These are phyloP conservation scores for Cosmia pyralina DNA, from an alignment of 2,888 invertebrate genomes.

Conservation along the genomic window DNA sequence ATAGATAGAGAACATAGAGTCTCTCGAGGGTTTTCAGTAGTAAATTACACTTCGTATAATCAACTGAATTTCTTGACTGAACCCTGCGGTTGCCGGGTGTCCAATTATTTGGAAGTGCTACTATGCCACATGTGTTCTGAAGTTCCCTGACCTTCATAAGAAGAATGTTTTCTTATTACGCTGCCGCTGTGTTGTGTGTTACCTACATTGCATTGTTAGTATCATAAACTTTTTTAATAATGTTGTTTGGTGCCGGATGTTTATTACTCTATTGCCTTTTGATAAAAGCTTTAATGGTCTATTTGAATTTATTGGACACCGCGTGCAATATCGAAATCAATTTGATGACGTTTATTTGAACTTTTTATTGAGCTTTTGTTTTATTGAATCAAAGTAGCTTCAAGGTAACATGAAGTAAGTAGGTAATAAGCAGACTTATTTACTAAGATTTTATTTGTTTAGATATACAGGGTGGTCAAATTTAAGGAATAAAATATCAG, in stretches of 20 bases:
- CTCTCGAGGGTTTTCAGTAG: no score
- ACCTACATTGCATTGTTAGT: conserved; percentile 27
- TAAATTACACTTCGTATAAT: no score
- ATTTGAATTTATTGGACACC: conserved; percentile 63
- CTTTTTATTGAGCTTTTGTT: conserved; percentile 46
- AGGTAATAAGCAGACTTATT: not conserved
- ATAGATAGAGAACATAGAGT: no score
- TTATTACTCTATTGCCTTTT: conserved; percentile 60
- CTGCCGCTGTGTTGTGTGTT: conserved; percentile 2
- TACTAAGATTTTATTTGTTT: no score
- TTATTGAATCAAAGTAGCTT: conserved; percentile 10
- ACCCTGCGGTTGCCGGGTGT: conserved; percentile 18
- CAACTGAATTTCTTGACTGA: not conserved
- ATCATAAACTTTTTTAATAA: conserved; percentile 65
- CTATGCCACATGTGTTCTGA: conserved; percentile 42
- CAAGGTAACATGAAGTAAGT: not conserved
- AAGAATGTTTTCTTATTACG: conserved; percentile 41
- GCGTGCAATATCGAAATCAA: conserved; percentile 62
- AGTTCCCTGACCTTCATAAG: conserved; percentile 42
- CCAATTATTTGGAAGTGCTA: conserved; percentile 48
- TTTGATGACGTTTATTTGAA: conserved; percentile 57
- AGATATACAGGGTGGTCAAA: no score
- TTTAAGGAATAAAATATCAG: no score
- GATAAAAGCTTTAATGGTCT: conserved; percentile 52
- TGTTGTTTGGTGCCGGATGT: conserved; percentile 56